phyloP scores from a whole-genome alignment of 2,888 invertebrate genomes.

The Branchellion lobata region DNA sequence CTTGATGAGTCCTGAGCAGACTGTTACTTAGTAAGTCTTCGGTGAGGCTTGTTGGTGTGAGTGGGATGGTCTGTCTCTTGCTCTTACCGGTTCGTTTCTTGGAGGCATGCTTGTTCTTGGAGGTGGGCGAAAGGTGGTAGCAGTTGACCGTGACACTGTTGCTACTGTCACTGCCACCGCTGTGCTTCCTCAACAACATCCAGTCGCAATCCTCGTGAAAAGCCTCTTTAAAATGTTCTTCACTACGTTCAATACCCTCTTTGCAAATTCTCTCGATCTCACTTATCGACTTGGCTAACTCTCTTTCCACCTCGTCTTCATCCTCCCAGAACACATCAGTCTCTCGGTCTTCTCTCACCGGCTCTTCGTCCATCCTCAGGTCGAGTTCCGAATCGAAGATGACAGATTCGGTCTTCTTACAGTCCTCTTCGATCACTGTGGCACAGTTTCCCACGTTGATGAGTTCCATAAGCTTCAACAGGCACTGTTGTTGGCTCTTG shows the following conservation, averaged over 20 bases:
- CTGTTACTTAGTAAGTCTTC: no score
- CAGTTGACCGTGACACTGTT: neutral
- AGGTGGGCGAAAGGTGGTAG: neutral
- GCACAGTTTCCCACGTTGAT: constrained; percentile 88
- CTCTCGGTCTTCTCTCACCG: neutral
- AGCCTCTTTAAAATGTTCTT: neutral
- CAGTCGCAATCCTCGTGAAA: neutral
- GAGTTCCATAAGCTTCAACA: constrained; percentile 89
- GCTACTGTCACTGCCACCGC: neutral
- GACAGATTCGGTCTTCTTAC: constrained; percentile 79
- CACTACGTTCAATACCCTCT: constrained; percentile 7
- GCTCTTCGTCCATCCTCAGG: constrained; percentile 5
- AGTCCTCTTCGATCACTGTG: constrained; percentile 59
- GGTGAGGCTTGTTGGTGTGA: neutral
- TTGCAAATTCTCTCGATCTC: constrained; percentile 27
- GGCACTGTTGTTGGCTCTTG: constrained; percentile 90
- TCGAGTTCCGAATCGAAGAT: constrained; percentile 52
- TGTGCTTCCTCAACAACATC: no score
- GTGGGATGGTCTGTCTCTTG: neutral
- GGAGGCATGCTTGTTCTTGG: neutral
- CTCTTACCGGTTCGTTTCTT: neutral
- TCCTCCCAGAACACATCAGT: neutral
- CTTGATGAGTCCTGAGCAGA: no score
- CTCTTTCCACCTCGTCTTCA: constrained; percentile 6
- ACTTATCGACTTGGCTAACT: constrained; percentile 8